Evolutionary conservation across 2,113 vertebrate species (phyloP).

Genomic region (Pontoporia blainvillei): DNA sequence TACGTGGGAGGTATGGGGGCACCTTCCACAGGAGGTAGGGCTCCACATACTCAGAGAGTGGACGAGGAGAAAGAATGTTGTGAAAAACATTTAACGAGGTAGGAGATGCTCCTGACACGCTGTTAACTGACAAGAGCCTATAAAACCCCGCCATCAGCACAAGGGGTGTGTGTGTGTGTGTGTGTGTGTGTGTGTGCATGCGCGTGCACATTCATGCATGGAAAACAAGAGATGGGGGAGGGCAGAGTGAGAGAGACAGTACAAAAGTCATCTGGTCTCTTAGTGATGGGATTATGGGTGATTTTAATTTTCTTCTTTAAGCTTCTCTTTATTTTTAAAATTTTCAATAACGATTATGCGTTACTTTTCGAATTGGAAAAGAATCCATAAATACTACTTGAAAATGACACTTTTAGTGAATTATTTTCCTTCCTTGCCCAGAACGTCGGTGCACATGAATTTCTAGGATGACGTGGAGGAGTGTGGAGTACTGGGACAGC

Average conservation of each 20-base stretch:
- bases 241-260: not conserved
- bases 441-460: fast-evolving
- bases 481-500: not conserved
- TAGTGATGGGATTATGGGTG: not conserved
- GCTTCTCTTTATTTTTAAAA: not conserved
- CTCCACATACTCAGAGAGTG: not conserved
- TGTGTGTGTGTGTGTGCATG: fast-evolving
- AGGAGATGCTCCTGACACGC: not conserved
- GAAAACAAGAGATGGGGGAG: not conserved
- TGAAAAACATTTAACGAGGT: not conserved
- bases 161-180: too few relatives aligned
- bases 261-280: not conserved
- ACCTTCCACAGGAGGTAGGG: not conserved
- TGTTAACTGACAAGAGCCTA: not conserved
- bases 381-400: slow-evolving; percentile 9
- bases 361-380: not conserved
- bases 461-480: not conserved
- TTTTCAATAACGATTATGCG: not conserved
- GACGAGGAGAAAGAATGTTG: not conserved
- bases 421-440: not conserved
- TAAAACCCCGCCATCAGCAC: not conserved
- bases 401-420: not conserved
- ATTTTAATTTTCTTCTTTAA: slow-evolving; percentile 35
- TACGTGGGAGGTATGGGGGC: not conserved
- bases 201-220: fast-evolving